Evolutionary conservation across 2,888 invertebrate genomes (phyloP).

Genomic region (Imbricaverruca yamaguchii): DNA sequence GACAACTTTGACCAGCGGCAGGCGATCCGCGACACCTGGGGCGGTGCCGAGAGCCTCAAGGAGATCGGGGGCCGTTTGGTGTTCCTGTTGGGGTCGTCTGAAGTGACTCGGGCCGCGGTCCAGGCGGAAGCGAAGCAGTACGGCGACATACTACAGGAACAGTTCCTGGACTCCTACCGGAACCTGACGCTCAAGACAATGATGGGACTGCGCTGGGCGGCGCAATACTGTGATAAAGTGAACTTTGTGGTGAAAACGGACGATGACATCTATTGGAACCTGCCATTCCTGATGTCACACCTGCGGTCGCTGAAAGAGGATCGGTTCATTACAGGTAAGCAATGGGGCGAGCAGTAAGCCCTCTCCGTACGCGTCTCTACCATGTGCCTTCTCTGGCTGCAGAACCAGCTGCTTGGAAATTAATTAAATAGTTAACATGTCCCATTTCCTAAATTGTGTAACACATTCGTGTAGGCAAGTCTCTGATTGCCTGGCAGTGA

Average conservation of each 20-base stretch:
- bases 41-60: conserved; percentile 24
- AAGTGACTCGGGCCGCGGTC: not conserved
- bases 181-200: conserved; percentile 26
- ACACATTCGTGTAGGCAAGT: too few species aligned
- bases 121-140: not conserved
- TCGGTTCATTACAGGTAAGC: not conserved
- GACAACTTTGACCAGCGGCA: conserved; percentile 27
- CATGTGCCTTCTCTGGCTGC: too few species aligned
- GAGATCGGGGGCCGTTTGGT: conserved; percentile 27
- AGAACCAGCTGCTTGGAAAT: too few species aligned
- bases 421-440: too few species aligned
- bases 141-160: not conserved
- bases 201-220: conserved; percentile 26
- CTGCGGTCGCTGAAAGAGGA: conserved; percentile 10
- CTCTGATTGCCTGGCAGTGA: too few species aligned
- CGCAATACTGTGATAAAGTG: conserved; percentile 18
- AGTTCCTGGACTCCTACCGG: conserved; percentile 29
- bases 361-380: too few species aligned
- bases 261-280: conserved; percentile 27
- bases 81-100: conserved; percentile 28
- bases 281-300: conserved; percentile 27
- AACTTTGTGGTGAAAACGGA: conserved; percentile 25
- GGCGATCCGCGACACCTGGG: conserved; percentile 32
- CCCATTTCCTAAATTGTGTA: too few species aligned
- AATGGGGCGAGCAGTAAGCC: too few species aligned